These are phyloP conservation scores for Corythornis vintsioides DNA, from an alignment of 2,113 vertebrate species.

Conservation along the genomic window DNA sequence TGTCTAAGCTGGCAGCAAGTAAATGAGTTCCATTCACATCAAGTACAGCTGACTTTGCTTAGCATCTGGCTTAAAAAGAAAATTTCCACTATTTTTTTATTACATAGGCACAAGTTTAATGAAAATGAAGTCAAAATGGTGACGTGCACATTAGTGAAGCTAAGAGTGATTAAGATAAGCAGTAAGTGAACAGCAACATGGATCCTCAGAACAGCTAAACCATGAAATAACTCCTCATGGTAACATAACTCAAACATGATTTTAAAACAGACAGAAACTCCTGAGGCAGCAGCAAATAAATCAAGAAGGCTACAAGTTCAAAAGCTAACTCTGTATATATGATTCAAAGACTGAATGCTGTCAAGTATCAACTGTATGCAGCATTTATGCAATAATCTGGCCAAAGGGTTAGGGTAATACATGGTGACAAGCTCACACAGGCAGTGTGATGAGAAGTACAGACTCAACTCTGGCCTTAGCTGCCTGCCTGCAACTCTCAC, in stretches of 20 bases:
- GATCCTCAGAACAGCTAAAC: not conserved
- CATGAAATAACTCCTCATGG: not conserved
- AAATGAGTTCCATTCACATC: slow-evolving; percentile 16
- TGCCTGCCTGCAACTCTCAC: not conserved
- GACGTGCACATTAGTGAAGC: not conserved
- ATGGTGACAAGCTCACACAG: slow-evolving; percentile 9
- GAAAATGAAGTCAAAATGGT: not conserved
- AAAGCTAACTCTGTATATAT: slow-evolving; percentile 12
- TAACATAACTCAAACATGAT: slow-evolving; percentile 8
- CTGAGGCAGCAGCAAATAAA: slow-evolving; percentile 51
- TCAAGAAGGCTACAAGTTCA: slow-evolving; percentile 30
- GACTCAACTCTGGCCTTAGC: not conserved
- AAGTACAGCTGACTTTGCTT: not conserved
- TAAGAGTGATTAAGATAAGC: not conserved
- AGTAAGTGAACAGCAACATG: not conserved
- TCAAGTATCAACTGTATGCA: not conserved
- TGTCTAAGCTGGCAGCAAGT: not conserved
- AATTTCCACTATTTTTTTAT: not conserved
- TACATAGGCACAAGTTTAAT: not conserved
- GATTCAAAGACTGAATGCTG: slow-evolving; percentile 37
- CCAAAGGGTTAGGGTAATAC: slow-evolving; percentile 35
- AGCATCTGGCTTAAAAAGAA: not conserved
- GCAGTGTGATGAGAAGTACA: not conserved
- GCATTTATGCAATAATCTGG: slow-evolving; percentile 21
- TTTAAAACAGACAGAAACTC: slow-evolving; percentile 37